phyloP scores from a whole-genome alignment of 1,140 invertebrate species.

The Leptestheria dahalacensis region DNA sequence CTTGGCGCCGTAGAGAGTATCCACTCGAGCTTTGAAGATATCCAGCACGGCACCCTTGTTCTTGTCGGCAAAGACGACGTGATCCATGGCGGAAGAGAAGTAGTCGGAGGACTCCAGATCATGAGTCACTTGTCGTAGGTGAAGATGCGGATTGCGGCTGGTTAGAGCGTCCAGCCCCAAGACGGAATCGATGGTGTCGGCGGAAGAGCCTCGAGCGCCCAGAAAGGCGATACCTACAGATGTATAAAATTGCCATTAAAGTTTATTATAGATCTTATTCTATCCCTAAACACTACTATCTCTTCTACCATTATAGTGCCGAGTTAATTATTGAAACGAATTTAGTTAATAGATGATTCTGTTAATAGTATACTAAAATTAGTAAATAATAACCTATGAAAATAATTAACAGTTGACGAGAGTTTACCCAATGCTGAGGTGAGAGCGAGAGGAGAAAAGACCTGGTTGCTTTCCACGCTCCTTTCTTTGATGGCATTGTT shows the following conservation, averaged over 20 bases:
- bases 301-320: too few relatives aligned
- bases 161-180: slow-evolving; percentile 11
- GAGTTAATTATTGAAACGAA: not conserved
- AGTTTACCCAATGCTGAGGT: slow-evolving; percentile 4
- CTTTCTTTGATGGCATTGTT: not conserved
- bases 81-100: not conserved
- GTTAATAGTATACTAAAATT: too few relatives aligned
- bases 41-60: not conserved
- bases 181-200: slow-evolving; percentile 5
- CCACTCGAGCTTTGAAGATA: slow-evolving; percentile 6
- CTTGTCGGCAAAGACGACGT: slow-evolving; percentile 7
- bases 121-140: slow-evolving; percentile 5
- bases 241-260: too few relatives aligned
- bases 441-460: not conserved
- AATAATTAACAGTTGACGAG: too few relatives aligned
- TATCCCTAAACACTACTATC: too few relatives aligned
- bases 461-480: not conserved
- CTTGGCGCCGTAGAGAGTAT: slow-evolving; percentile 10
- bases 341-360: too few relatives aligned
- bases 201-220: slow-evolving; percentile 6
- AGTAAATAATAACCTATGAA: too few relatives aligned
- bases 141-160: slow-evolving; percentile 9
- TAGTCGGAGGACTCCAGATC: slow-evolving; percentile 3
- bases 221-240: slow-evolving; percentile 6
- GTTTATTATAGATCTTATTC: too few relatives aligned